These are phyloP conservation scores for Anabacerthia variegaticeps DNA, from an alignment of 2,797 vertebrate species.

Conservation along the genomic window DNA sequence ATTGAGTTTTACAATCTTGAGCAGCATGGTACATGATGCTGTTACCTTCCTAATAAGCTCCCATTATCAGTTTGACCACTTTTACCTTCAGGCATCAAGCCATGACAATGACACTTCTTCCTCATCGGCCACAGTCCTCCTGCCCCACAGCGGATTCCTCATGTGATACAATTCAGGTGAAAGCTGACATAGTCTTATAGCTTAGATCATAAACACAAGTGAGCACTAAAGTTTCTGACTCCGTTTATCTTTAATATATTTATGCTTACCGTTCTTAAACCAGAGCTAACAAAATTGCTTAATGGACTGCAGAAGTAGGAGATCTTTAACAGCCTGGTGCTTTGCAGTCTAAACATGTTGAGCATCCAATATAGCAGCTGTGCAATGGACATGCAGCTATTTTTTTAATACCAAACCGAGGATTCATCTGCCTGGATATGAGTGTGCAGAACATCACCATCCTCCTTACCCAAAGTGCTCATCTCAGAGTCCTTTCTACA, in stretches of 20 bases:
- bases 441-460: background rate
- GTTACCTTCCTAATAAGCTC: background rate
- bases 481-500: background rate
- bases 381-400: accelerated
- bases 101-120: background rate
- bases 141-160: background rate
- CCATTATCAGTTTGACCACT: background rate
- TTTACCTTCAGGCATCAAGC: background rate
- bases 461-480: background rate
- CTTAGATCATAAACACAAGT: background rate
- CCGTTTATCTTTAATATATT: background rate
- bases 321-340: background rate
- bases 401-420: background rate
- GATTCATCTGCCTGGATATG: background rate
- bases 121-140: background rate
- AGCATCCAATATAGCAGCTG: background rate
- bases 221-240: background rate
- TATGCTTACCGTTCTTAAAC: background rate
- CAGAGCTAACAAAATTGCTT: background rate
- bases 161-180: background rate
- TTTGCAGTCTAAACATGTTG: background rate
- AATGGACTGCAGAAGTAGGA: background rate
- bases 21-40: background rate
- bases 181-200: background rate
- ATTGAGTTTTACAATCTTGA: background rate